Percentiles rank a stretch among this genome's conserved stretches.
Evolutionary conservation across 2,113 vertebrate genomes (phyloP).

Genomic region (Alethe castanea): DNA sequence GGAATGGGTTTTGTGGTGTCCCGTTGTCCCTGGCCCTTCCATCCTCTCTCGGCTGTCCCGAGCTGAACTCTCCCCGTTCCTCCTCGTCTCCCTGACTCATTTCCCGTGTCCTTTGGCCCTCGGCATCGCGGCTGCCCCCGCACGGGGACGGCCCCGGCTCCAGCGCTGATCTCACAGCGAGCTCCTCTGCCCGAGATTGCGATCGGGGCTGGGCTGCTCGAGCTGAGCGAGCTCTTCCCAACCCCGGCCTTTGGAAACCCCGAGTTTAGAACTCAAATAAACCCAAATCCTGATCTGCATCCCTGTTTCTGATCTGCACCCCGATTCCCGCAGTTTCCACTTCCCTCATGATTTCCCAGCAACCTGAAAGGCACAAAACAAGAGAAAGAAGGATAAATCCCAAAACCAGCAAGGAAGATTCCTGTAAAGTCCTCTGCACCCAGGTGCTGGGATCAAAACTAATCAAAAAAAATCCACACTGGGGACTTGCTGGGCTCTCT

Average conservation of each 20-base stretch:
- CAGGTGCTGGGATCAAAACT: neutral
- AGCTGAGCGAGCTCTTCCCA: neutral
- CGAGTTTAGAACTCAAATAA: neutral
- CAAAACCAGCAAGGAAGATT: neutral
- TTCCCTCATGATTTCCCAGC: rapidly evolving
- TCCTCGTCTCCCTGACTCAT: neutral
- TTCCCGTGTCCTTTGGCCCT: neutral
- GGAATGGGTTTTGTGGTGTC: neutral
- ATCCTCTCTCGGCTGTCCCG: neutral
- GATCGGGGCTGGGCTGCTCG: neutral
- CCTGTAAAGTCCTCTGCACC: neutral
- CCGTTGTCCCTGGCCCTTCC: rapidly evolving
- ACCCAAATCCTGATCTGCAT: neutral
- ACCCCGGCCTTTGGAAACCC: neutral
- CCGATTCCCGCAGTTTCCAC: neutral
- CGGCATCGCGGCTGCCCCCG: neutral
- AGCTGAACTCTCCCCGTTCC: neutral
- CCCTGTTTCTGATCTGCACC: neutral
- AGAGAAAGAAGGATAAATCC: neutral
- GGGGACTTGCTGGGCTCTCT: neutral
- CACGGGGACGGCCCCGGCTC: neutral
- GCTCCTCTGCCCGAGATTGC: neutral
- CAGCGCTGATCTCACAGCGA: neutral
- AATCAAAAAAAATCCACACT: neutral
- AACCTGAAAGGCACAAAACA: neutral